phyloP scores from a whole-genome alignment of 2,888 invertebrate species.

The Tachina grossa region DNA sequence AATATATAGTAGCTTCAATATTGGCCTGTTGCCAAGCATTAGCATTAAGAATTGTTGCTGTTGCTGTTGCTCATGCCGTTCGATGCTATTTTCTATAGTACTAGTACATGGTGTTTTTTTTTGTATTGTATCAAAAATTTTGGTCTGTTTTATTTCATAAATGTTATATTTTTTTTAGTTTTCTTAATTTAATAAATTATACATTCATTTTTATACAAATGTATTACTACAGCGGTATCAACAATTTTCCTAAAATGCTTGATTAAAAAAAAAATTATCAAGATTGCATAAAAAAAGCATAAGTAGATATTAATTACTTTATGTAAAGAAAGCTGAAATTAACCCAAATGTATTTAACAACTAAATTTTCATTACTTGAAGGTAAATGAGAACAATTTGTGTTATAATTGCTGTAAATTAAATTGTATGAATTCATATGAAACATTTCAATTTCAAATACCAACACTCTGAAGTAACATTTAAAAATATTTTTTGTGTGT shows the following conservation, averaged over 20 bases:
- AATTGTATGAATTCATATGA: conserved; percentile 27
- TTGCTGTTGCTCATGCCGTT: conserved; percentile 44
- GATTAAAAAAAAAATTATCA: not conserved
- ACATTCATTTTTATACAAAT: not conserved
- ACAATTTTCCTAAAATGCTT: conserved; percentile 39
- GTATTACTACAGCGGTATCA: not conserved
- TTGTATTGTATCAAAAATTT: conserved; percentile 63
- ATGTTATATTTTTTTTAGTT: conserved; percentile 48
- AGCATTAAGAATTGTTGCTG: conserved; percentile 63
- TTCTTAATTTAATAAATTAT: conserved; percentile 57
- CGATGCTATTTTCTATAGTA: conserved; percentile 33
- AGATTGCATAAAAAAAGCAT: conserved; percentile 3
- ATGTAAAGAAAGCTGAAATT: conserved; percentile 19
- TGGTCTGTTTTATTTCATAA: conserved; percentile 69
- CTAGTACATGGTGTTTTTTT: conserved; percentile 16
- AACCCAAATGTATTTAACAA: conserved; percentile 34
- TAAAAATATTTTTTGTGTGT: conserved; percentile 29
- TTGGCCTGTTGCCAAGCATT: conserved; percentile 69
- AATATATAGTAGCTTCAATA: conserved; percentile 55
- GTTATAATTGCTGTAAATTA: conserved; percentile 5
- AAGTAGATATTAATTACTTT: not conserved
- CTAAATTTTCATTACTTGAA: not conserved
- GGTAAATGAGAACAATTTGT: conserved; percentile 3
- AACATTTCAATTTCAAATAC: conserved; percentile 40
- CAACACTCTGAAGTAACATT: conserved; percentile 36